Evolutionary conservation across 1,140 invertebrate genomes (phyloP).

Genomic region (Cepaea nemoralis): DNA sequence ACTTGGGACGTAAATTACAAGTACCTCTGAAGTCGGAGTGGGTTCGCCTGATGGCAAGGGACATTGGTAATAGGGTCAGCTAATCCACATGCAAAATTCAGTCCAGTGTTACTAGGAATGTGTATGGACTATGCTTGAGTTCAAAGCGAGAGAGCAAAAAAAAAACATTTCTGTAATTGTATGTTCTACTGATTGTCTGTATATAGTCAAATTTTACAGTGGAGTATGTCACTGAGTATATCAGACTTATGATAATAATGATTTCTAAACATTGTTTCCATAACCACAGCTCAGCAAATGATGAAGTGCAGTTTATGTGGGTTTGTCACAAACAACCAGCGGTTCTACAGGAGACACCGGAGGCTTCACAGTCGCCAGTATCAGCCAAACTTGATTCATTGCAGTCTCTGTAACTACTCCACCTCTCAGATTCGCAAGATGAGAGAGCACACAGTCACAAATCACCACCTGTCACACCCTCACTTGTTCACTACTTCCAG

Average conservation of each 20-base stretch:
- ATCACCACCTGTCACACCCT: slow-evolving; percentile 34
- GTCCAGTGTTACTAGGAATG: too few relatives aligned
- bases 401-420: slow-evolving; percentile 39
- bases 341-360: slow-evolving; percentile 33
- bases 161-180: too few relatives aligned
- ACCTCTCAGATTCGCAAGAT: slow-evolving; percentile 37
- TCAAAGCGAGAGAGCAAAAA: too few relatives aligned
- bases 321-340: slow-evolving; percentile 33
- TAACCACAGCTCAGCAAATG: slow-evolving; percentile 32
- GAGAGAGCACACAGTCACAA: slow-evolving; percentile 36
- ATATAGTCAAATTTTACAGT: too few relatives aligned
- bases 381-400: slow-evolving; percentile 31
- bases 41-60: too few relatives aligned
- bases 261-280: not conserved
- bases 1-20: too few relatives aligned
- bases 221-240: not conserved
- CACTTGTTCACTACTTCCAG: not conserved
- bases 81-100: too few relatives aligned
- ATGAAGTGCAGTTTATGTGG: slow-evolving; percentile 39
- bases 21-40: too few relatives aligned
- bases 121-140: too few relatives aligned
- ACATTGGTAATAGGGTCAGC: too few relatives aligned
- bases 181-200: too few relatives aligned
- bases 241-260: not conserved
- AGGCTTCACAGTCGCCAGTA: slow-evolving; percentile 36